Conservation (phyloP, 2,797 vertebrate genomes). For the Propithecus deckenii region DNA sequence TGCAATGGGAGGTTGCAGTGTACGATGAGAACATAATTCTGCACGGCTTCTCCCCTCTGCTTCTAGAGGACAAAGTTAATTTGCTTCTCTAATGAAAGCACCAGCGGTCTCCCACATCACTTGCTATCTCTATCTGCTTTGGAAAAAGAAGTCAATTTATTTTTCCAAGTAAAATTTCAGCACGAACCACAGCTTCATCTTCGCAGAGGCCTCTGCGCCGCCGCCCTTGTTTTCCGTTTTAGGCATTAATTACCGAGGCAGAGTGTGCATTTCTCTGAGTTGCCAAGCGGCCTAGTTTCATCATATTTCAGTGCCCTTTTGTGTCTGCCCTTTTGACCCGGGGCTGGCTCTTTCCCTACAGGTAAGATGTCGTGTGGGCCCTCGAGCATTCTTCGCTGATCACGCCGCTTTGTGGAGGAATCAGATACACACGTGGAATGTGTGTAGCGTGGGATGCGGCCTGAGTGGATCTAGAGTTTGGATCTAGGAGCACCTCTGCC, state of each 20-base stretch:
- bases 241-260: not conserved
- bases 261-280: not conserved
- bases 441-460: not conserved
- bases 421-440: not conserved
- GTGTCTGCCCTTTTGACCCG: not conserved
- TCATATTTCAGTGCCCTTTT: not conserved
- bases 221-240: not conserved
- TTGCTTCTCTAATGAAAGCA: not conserved
- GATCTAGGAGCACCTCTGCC: not conserved
- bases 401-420: not conserved
- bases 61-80: not conserved
- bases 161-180: not conserved
- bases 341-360: not conserved
- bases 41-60: not conserved
- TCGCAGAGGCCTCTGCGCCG: rapidly evolving
- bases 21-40: not conserved
- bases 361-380: not conserved
- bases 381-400: not conserved
- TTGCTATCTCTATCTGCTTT: not conserved
- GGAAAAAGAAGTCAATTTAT: not conserved
- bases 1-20: not conserved
- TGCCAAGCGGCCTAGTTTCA: not conserved
- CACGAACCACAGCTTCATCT: not conserved
- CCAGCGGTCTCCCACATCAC: not conserved
- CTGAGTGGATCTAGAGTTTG: not conserved